These are phyloP conservation scores for Sturmia bella DNA, from an alignment of 2,888 invertebrate species.

Conservation along the genomic window DNA sequence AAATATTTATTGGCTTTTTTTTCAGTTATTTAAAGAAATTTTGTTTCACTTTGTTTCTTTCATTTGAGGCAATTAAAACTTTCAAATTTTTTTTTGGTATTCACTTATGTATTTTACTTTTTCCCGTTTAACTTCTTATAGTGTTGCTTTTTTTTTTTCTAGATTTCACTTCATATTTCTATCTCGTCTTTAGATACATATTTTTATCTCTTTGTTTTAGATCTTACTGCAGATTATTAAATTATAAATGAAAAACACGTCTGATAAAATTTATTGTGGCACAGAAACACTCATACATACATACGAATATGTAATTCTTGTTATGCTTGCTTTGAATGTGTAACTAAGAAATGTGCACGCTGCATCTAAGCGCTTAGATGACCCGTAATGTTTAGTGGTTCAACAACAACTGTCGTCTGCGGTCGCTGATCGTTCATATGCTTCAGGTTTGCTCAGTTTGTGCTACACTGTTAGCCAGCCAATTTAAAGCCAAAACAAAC, in stretches of 20 bases:
- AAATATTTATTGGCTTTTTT: too few species aligned
- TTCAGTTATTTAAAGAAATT: too few species aligned
- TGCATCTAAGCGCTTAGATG: background rate
- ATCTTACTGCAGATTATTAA: conserved; percentile 14
- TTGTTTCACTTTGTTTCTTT: too few species aligned
- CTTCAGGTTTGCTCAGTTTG: conserved; percentile 10
- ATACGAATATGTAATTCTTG: conserved; percentile 1
- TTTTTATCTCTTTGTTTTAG: conserved; percentile 8
- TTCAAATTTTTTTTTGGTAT: too few species aligned
- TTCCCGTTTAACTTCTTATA: too few species aligned
- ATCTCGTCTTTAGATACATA: conserved; percentile 23
- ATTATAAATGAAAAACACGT: conserved; percentile 46
- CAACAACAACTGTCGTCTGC: conserved; percentile 56
- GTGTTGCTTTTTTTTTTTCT: conserved; percentile 1
- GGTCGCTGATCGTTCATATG: background rate
- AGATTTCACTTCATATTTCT: conserved; percentile 60
- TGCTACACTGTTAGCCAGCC: conserved; percentile 45
- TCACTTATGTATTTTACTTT: background rate
- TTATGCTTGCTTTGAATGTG: conserved; percentile 6
- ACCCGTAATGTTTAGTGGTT: conserved; percentile 31
- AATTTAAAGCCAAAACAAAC: background rate
- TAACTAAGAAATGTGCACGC: background rate
- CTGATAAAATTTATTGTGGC: conserved; percentile 11
- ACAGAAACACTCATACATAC: too few species aligned
- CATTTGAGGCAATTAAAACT: too few species aligned